Evolutionary conservation across 2,888 invertebrate genomes (phyloP).

Genomic region (Pharmacophagus antenor): DNA sequence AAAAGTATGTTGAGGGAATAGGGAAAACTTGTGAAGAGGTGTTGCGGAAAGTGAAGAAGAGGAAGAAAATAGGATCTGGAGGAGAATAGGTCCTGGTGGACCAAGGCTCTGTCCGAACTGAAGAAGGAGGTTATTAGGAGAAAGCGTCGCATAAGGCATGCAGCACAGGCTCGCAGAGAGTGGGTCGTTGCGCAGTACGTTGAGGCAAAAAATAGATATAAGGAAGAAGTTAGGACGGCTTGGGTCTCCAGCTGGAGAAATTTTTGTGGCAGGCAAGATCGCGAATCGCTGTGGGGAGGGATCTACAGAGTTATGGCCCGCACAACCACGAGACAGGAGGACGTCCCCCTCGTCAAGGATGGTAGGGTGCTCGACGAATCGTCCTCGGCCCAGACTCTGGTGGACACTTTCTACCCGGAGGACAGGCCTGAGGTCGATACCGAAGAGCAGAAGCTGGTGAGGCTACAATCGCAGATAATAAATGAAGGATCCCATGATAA

Average conservation of each 20-base stretch:
- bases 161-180: neutral
- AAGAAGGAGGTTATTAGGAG: neutral
- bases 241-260: neutral
- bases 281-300: neutral
- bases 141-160: too few species aligned
- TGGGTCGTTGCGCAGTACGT: neutral
- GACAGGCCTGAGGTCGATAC: neutral
- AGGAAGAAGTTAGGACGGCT: neutral
- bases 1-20: too few species aligned
- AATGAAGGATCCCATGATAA: neutral
- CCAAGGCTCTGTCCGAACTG: neutral
- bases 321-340: neutral
- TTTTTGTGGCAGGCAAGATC: neutral
- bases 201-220: too few species aligned
- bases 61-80: too few species aligned
- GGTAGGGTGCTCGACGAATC: neutral
- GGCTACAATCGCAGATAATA: neutral
- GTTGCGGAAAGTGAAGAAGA: too few species aligned
- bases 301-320: neutral
- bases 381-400: neutral
- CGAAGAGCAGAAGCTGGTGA: neutral
- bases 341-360: neutral
- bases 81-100: too few species aligned
- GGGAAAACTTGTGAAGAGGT: too few species aligned
- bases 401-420: neutral